Base-by-base conservation (phyloP, 1,140 invertebrate species). In the Gerris buenoi region DNA sequence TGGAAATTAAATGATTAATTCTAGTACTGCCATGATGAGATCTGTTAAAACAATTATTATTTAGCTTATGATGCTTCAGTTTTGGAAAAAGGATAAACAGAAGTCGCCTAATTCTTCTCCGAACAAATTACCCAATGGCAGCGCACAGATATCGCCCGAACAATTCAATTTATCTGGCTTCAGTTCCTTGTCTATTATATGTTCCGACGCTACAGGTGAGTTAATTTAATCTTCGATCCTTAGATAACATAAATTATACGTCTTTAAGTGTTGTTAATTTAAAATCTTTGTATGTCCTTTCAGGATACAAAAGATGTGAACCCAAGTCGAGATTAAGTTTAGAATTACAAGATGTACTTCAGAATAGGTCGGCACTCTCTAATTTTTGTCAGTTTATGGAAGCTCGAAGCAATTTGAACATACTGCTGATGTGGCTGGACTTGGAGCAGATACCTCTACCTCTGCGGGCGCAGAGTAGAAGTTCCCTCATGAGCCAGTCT, bases 371-470 rank as follows among this genome's bases (percentile, higher is more conserved):
- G 1, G 69, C 69, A 57, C 62, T 70, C 18, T 68, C 67, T 0
- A 68, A 68, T 60, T 68, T 68, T 27, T 27, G 62, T 22, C 69
- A 70, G 33, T 70, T 68, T 65, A 68, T 67, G 60, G 69, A 70
- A 64, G 26, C 65, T n/a, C 64, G 67, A 27, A 59, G 65, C n/a
- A 46, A 67, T 65, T 46, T 63, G 15, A 66, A 65, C 58, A 3
- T 70, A 14, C 56, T 70, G 3, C 65, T 27, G 27, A 25, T 70
- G 15, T 67, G 28, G 59, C 27, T 68, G 18, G 69, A 70, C 15
- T 18, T 70, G 2, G 67, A 68, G 65, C 33, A 60, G 13, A 27
- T 70, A 25, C 27, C 66, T 28, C 64, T 68, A 33, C 58, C 29
- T 57, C 10, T 64, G 46, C 22, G 26, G 2, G 27, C 61, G 22